Evolutionary conservation across 2,888 invertebrate species (phyloP).

Genomic region (Xylophagus ater): DNA sequence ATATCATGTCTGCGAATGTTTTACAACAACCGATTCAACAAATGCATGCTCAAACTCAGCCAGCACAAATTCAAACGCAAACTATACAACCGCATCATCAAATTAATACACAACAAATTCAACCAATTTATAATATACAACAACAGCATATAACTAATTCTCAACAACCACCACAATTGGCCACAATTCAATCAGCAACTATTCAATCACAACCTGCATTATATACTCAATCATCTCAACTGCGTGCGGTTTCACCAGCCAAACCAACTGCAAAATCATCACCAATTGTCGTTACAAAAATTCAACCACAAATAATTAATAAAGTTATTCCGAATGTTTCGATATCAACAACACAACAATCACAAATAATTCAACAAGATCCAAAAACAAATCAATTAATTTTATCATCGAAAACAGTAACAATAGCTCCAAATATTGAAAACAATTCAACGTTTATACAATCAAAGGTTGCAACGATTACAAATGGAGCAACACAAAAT

Average conservation of each 20-base stretch:
- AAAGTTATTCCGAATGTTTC: slow-evolving; percentile 9
- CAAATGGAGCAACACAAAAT: not conserved
- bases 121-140: slow-evolving; percentile 11
- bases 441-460: slow-evolving; percentile 9
- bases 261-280: slow-evolving; percentile 18
- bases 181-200: slow-evolving; percentile 12
- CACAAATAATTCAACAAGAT: slow-evolving; percentile 9
- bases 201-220: slow-evolving; percentile 12
- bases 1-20: slow-evolving; percentile 39
- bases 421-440: slow-evolving; percentile 5
- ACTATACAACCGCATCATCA: slow-evolving; percentile 13
- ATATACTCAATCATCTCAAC: slow-evolving; percentile 22
- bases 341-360: slow-evolving; percentile 1
- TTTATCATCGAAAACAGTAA: slow-evolving; percentile 11
- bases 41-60: slow-evolving; percentile 17
- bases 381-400: slow-evolving; percentile 5
- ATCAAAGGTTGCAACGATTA: not conserved
- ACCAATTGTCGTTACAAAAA: slow-evolving; percentile 21
- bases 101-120: slow-evolving; percentile 13
- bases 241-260: slow-evolving; percentile 22
- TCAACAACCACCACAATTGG: slow-evolving; percentile 15
- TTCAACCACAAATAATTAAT: slow-evolving; percentile 16
- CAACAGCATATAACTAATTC: slow-evolving; percentile 11
- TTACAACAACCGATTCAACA: slow-evolving; percentile 33
- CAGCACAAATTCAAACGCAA: slow-evolving; percentile 17